phyloP scores from a whole-genome alignment of 2,797 vertebrate species.

The Rhadinocentrus ornatus region DNA sequence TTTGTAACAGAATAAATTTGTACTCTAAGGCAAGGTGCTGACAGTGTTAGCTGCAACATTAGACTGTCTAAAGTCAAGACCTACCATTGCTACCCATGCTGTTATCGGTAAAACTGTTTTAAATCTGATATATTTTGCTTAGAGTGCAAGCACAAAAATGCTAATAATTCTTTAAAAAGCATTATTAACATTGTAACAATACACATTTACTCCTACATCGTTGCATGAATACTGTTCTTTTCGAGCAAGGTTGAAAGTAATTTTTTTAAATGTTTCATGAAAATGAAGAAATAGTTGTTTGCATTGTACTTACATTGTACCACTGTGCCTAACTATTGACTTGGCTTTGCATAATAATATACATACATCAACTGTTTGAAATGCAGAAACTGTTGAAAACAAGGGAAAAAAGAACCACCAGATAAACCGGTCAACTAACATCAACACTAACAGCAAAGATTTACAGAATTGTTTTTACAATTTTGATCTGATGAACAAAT shows the following conservation, averaged over 20 bases:
- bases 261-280: neutral
- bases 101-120: constrained; percentile 8
- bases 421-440: neutral
- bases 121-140: neutral
- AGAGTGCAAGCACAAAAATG: neutral
- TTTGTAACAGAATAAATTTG: constrained; percentile 7
- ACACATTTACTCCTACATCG: neutral
- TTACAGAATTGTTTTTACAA: neutral
- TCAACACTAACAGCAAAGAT: neutral
- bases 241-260: neutral
- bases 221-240: constrained; percentile 1
- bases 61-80: neutral
- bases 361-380: constrained; percentile 1
- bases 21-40: neutral
- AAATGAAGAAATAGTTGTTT: neutral
- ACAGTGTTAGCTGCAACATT: neutral
- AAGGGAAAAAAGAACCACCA: neutral
- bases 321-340: neutral
- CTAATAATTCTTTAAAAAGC: neutral
- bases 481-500: neutral
- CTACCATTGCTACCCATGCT: neutral
- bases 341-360: neutral
- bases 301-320: neutral
- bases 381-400: constrained; percentile 10
- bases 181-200: neutral